These are phyloP conservation scores for Narcine bancroftii DNA, from an alignment of 2,113 vertebrate genomes.

Conservation along the genomic window DNA sequence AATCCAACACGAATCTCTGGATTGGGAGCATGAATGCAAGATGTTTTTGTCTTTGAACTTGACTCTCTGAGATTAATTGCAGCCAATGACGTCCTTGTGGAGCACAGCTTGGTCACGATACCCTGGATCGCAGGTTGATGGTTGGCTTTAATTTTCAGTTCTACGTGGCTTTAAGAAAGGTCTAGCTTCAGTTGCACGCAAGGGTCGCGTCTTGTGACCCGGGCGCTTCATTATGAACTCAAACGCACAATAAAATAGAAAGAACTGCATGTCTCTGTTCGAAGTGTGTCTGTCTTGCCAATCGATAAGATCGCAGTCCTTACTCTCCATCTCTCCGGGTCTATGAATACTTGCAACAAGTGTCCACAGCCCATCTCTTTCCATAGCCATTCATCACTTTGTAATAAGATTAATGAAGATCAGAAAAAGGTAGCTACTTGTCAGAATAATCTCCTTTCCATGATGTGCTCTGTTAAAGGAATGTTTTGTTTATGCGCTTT, in stretches of 20 bases:
- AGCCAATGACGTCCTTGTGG: not conserved
- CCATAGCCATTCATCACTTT: not conserved
- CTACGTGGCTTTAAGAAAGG: not conserved
- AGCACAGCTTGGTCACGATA: not conserved
- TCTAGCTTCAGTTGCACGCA: not conserved
- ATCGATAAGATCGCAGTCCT: too few species aligned
- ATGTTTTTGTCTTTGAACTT: not conserved
- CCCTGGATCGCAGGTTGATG: not conserved
- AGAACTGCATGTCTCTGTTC: too few species aligned
- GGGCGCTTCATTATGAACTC: too few species aligned
- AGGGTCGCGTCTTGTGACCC: not conserved
- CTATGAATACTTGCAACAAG: too few species aligned
- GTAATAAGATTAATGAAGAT: not conserved
- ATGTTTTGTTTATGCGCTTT: not conserved
- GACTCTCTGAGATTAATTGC: not conserved
- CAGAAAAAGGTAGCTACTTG: not conserved
- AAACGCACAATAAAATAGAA: too few species aligned
- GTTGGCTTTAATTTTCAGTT: not conserved
- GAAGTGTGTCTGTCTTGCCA: too few species aligned
- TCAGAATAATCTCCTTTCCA: not conserved
- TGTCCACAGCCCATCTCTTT: too few species aligned
- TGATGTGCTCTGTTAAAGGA: not conserved
- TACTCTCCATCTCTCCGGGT: too few species aligned
- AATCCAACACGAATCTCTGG: not conserved
- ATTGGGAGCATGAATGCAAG: not conserved